Evolutionary conservation across 2,888 invertebrate genomes (phyloP).

Genomic region (Helleia helle): DNA sequence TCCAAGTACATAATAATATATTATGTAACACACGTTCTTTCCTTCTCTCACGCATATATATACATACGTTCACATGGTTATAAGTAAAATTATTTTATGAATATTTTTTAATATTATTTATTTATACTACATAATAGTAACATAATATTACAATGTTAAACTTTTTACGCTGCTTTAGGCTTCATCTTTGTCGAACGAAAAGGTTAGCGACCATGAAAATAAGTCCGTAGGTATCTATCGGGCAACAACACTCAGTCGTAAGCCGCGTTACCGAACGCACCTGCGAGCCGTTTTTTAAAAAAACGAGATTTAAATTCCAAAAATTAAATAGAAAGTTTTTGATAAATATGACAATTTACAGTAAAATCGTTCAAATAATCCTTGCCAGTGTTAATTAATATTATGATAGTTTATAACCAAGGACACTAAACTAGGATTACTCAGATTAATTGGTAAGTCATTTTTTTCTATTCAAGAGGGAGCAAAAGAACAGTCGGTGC

Average conservation of each 20-base stretch:
- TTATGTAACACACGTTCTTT: no score
- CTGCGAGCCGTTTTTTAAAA: neutral
- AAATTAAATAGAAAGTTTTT: slow-evolving; percentile 10
- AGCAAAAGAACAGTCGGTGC: no score
- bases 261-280: slow-evolving; percentile 6
- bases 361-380: slow-evolving; percentile 67
- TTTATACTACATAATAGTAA: no score
- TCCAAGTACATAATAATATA: no score
- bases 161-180: no score
- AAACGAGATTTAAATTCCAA: neutral
- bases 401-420: neutral
- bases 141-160: no score
- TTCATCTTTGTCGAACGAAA: no score
- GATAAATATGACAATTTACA: slow-evolving; percentile 64
- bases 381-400: slow-evolving; percentile 53
- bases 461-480: no score
- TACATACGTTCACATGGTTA: no score
- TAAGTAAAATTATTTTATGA: no score
- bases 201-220: neutral
- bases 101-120: no score
- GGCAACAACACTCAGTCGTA: neutral
- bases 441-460: neutral
- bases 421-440: neutral
- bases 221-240: neutral
- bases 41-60: no score